phyloP scores from a whole-genome alignment of 1,140 invertebrate species.

The Nebria ingens region DNA sequence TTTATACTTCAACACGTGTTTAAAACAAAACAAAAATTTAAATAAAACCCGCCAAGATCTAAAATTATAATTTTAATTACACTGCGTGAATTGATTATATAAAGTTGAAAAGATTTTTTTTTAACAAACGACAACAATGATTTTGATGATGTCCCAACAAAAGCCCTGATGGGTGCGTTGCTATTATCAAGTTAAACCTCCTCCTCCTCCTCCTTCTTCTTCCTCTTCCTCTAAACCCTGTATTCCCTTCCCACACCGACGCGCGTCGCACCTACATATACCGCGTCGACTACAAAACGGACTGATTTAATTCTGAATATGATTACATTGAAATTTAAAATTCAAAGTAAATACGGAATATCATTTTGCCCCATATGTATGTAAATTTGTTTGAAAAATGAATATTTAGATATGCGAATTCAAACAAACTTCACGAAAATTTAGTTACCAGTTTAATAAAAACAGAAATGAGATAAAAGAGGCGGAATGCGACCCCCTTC shows the following conservation, averaged over 20 bases:
- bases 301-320: slow-evolving; percentile 37
- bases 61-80: no score
- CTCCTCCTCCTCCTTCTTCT: not conserved
- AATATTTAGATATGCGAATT: slow-evolving; percentile 33
- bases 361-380: slow-evolving; percentile 34
- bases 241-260: not conserved
- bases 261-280: no score
- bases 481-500: no score
- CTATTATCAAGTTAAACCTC: no score
- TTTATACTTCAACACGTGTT: no score
- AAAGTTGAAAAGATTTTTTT: no score
- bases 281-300: slow-evolving; percentile 24
- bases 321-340: slow-evolving; percentile 36
- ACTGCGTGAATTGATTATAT: no score
- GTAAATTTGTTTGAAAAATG: slow-evolving; percentile 33
- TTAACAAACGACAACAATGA: no score
- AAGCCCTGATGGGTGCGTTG: no score
- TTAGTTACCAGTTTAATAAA: slow-evolving; percentile 26
- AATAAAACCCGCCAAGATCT: no score
- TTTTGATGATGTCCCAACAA: no score
- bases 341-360: slow-evolving; percentile 35
- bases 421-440: slow-evolving; percentile 29
- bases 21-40: no score
- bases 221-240: not conserved
- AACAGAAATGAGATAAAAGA: slow-evolving; percentile 18